Evolutionary conservation across 2,888 invertebrate species (phyloP), one percentile per base, ranked within the genome.

Genomic region (Podabrus alpinus): DNA sequence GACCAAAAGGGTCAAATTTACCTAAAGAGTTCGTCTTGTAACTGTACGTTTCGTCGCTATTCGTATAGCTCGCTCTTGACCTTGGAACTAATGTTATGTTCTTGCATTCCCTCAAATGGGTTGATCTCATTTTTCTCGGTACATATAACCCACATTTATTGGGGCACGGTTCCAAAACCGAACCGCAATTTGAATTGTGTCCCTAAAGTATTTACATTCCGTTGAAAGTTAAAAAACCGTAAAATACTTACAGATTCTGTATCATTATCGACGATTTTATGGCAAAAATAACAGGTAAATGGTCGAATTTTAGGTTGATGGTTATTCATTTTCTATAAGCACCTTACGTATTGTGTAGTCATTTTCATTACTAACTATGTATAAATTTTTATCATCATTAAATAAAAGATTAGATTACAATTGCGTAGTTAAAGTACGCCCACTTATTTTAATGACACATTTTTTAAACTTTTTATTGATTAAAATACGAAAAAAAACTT

Each of bases 151-250:
- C 92, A 80, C 94, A 94, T 67, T 91, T 90, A 80, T 92, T 88
- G 0, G 92, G 91, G 72, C 94, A 94, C 82, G 93, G 91, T 83
- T 93, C 92, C 80, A 94, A 85, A 10, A 94, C 93, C 75, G 92
- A 92, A 13, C 93, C 92, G 78, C 94, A 94, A 79, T 91, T 90
- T 74, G 92, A 90, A 75, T 93, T 85, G 80, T 94, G 94, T 71
- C 90, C 90, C 91, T 93, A 70, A 77, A 83, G 83, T 74, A 25
- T 71, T 68, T 75, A 75, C 17, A 66, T n/a, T 72, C n/a, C 62
- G 25, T 64, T 11, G 16, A 21, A 19, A 25, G 9, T 19, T 66
- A 15, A 10, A 15, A n/a, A 3, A 60, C 61, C 17, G 16, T 0
- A 24, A 16, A 45, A 61, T 59, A 82, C 83, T 84, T 85, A 92